Conservation (phyloP, 2,797 vertebrate species). For the Mus spretus region DNA sequence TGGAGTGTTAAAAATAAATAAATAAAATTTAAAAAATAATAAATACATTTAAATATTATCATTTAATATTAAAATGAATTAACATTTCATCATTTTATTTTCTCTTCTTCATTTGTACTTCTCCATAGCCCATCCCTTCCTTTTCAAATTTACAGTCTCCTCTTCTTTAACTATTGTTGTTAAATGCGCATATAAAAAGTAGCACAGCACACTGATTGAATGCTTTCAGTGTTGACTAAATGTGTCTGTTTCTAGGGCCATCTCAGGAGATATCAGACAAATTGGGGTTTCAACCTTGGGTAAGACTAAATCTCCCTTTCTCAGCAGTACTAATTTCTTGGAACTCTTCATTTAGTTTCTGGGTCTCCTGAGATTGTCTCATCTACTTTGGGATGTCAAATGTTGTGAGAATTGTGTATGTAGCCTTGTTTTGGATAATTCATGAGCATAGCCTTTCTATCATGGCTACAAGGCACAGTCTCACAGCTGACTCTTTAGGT, state of each 20-base stretch:
- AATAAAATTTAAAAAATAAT: too few species aligned
- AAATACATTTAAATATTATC: neutral
- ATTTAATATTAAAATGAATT: neutral
- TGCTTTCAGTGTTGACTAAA: neutral
- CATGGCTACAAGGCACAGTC: neutral
- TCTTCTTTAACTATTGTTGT: neutral
- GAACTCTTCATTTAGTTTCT: neutral
- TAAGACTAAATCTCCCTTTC: neutral
- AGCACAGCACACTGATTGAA: neutral
- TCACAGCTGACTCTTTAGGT: neutral
- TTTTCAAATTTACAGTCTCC: neutral
- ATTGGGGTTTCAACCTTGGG: neutral
- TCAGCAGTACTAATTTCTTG: neutral
- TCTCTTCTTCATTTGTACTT: neutral
- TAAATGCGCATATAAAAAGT: neutral
- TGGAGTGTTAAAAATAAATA: too few species aligned
- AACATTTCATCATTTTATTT: neutral
- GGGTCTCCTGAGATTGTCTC: neutral
- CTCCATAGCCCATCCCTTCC: neutral
- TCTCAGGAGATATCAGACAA: neutral
- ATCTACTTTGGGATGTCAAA: neutral
- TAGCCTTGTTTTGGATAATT: neutral
- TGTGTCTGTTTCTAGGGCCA: neutral
- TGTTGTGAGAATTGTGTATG: neutral
- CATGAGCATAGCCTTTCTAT: neutral